Percentiles rank a stretch among this genome's conserved stretches.
Evolutionary conservation across 2,113 vertebrate species (phyloP).

Genomic region (Chamaea fasciata): DNA sequence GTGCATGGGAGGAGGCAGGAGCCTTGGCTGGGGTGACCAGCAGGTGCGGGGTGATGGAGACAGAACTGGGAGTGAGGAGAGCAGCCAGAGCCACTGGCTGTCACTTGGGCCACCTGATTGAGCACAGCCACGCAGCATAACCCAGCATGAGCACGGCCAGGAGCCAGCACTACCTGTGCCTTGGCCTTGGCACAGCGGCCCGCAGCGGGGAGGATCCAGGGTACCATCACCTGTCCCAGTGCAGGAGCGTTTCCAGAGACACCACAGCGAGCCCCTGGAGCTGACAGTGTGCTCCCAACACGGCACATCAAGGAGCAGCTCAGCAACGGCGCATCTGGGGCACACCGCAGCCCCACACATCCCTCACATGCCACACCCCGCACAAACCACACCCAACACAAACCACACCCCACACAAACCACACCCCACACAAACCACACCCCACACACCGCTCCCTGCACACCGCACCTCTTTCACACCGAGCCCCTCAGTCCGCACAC

Average conservation of each 20-base stretch:
- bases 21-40: neutral
- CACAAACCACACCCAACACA: no score
- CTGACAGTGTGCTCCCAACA: neutral
- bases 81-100: neutral
- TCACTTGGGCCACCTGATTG: accelerated
- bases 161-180: neutral
- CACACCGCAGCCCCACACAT: neutral
- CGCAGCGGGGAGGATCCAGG: neutral
- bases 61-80: neutral
- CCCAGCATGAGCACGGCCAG: accelerated
- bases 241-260: neutral
- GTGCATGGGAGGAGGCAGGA: neutral
- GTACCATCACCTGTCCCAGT: neutral
- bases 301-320: neutral
- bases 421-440: no score
- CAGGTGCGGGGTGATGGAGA: neutral
- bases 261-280: neutral
- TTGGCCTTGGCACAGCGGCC: neutral
- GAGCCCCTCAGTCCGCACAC: neutral
- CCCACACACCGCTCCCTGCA: no score
- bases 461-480: neutral
- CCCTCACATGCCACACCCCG: accelerated
- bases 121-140: accelerated
- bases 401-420: no score
- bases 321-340: accelerated